phyloP scores from a whole-genome alignment of 2,113 vertebrate species.

The Prunella himalayana region DNA sequence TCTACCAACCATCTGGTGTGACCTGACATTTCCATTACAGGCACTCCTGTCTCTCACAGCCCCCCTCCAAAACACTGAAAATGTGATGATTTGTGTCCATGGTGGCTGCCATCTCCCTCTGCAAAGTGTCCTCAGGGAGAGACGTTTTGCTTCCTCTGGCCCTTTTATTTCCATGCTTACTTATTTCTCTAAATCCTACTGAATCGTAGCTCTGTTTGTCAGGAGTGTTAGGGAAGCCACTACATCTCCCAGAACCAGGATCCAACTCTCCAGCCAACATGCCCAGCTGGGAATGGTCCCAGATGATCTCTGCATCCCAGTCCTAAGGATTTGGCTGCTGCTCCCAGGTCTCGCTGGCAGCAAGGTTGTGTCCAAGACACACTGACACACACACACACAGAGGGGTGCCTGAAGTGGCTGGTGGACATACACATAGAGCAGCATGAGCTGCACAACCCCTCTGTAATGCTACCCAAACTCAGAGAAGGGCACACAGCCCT shows the following conservation, averaged over 20 bases:
- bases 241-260: fast-evolving
- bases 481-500: neutral
- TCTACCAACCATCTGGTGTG: neutral
- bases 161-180: neutral
- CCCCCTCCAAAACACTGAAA: neutral
- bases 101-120: neutral
- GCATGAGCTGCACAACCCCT: fast-evolving
- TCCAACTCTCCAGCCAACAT: neutral
- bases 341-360: neutral
- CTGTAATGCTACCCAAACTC: neutral
- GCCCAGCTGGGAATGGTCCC: neutral
- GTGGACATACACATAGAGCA: neutral
- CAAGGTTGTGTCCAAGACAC: neutral
- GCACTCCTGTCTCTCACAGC: neutral
- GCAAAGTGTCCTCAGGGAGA: neutral
- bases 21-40: constrained; percentile 20
- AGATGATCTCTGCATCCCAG: neutral
- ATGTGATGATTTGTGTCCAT: neutral
- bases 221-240: neutral
- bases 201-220: neutral
- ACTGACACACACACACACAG: neutral
- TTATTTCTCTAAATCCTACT: neutral
- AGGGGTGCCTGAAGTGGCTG: neutral
- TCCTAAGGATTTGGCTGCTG: neutral
- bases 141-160: neutral